Evolutionary conservation across 2,113 vertebrate species (phyloP), one percentile per base, ranked within the genome.

Genomic region (Austrofundulus limnaeus): DNA sequence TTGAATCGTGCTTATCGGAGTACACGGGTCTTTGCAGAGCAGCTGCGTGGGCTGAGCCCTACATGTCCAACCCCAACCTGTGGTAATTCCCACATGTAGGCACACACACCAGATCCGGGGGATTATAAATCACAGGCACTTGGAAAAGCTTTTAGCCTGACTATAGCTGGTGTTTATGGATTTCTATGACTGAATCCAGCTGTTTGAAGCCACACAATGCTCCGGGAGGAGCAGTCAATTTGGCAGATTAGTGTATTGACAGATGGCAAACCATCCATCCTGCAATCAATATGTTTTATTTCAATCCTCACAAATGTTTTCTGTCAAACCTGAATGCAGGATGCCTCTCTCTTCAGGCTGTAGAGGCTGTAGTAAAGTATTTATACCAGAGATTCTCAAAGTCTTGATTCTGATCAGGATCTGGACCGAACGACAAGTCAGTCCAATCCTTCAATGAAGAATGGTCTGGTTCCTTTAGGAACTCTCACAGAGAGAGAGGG

Each of bases 201-300:
- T 76, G 87, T 87, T 82, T 63, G 65, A 61, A 84, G 72, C 59
- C 14, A 7, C 74, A 66, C 72, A 68, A 57, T 57, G 53, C 81
- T 78, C 51, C 5, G 31, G 58, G 83, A 82, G 73, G 68, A 41
- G 46, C 72, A 81, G 75, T 89, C 88, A 85, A 85, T 90, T 87
- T 83, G 61, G 78, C 80, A 87, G 84, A 92, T 90, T 85, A 82
- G 60, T 16, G 62, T 86, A 90, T 85, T 84, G 89, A 88, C 82
- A 81, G 73, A 81, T 73, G 62, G 47, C 10, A 53, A 28, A 38
- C 75, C 78, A 74, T 88, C 78, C 77, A 55, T 77, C 75, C 77
- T 55, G 62, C 61, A 70, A 89, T 92, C 88, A 83, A 90, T 87
- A 81, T 70, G 66, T 75, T 78, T 81, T 61, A 77, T 76, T 86